These are phyloP conservation scores for Tetheella fluctuosa DNA, from an alignment of 2,888 invertebrate genomes.

Conservation along the genomic window DNA sequence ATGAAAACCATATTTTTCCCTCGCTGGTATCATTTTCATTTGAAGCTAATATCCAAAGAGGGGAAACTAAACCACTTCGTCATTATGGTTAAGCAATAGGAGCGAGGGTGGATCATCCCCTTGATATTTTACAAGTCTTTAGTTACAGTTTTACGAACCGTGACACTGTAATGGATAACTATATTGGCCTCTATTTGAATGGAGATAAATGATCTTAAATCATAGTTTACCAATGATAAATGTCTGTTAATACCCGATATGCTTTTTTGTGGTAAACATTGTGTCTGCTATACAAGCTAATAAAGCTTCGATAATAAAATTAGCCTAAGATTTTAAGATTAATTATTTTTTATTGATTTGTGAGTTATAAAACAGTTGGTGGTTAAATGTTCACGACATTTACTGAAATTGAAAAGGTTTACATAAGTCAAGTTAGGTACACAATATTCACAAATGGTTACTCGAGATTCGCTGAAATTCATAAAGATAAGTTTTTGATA, in stretches of 20 bases:
- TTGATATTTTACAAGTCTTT: constrained; percentile 28
- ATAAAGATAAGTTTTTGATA: too few species aligned
- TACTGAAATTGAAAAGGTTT: background rate
- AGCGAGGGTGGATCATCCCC: constrained; percentile 40
- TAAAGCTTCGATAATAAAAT: too few species aligned
- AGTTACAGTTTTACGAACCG: constrained; percentile 13
- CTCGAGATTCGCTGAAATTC: too few species aligned
- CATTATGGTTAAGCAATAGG: constrained; percentile 43
- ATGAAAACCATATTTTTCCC: constrained; percentile 33
- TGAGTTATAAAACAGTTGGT: too few species aligned
- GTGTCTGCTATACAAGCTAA: too few species aligned
- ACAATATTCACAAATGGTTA: too few species aligned
- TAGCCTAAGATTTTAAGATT: too few species aligned
- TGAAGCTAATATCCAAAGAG: constrained; percentile 29
- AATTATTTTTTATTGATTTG: too few species aligned
- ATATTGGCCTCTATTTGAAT: constrained; percentile 29
- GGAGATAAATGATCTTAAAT: background rate
- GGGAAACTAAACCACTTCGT: constrained; percentile 49
- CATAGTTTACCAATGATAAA: background rate
- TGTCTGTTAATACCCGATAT: background rate
- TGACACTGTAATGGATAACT: constrained; percentile 26
- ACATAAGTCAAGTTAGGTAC: too few species aligned
- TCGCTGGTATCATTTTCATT: constrained; percentile 45
- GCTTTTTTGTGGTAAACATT: too few species aligned
- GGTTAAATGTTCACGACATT: background rate